Conservation (phyloP, 2,113 vertebrate species). For the Apodemus sylvaticus region DNA sequence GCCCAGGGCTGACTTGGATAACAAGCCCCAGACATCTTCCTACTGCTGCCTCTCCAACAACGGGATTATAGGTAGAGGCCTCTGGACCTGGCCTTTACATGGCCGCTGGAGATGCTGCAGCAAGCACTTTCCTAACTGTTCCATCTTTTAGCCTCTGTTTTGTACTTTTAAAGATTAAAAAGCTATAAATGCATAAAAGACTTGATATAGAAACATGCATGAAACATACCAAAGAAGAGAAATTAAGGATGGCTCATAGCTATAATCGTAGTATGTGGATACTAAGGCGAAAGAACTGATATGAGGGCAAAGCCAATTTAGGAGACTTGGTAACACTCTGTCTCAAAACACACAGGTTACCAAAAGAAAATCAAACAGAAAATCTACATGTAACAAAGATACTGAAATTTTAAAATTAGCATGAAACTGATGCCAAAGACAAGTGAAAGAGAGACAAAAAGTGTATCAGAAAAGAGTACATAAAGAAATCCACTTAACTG, state of each 20-base stretch:
- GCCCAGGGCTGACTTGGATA: background rate
- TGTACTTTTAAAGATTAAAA: conserved; percentile 12
- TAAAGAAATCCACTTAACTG: background rate
- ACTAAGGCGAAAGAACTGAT: background rate
- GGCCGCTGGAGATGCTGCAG: background rate
- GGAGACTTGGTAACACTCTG: background rate
- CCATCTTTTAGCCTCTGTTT: background rate
- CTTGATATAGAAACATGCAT: background rate
- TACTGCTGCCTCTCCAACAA: background rate
- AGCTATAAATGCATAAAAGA: background rate
- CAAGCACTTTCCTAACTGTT: background rate
- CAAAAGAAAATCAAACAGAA: background rate
- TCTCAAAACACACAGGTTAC: background rate
- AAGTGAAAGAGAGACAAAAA: background rate
- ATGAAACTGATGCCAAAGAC: conserved; percentile 9
- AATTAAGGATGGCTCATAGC: background rate
- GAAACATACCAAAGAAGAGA: background rate
- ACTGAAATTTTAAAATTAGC: background rate
- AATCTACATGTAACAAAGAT: background rate
- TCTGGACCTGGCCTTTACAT: background rate
- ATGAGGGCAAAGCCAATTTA: background rate
- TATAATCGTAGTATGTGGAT: background rate
- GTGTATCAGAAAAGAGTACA: background rate
- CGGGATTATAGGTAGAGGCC: background rate
- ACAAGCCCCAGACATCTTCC: background rate